Evolutionary conservation across 2,888 invertebrate species (phyloP).

Genomic region (Neocrepidodera transversa): DNA sequence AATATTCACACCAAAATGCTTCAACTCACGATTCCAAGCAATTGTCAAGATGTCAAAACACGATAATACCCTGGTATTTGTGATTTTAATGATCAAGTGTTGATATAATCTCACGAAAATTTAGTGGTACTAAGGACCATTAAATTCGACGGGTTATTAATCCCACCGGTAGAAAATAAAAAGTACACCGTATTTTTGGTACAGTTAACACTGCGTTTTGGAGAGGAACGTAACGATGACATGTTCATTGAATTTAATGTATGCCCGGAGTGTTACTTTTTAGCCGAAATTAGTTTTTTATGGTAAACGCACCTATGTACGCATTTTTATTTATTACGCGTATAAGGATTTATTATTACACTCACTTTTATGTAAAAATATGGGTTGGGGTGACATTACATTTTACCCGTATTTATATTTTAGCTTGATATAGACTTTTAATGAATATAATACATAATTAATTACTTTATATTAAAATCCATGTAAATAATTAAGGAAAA

Average conservation of each 20-base stretch:
- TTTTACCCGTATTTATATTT: too few species aligned
- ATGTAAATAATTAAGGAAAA: too few species aligned
- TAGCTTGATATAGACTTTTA: too few species aligned
- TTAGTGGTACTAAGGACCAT: conserved; percentile 29
- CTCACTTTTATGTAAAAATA: too few species aligned
- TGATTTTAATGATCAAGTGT: conserved; percentile 26
- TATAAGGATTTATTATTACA: too few species aligned
- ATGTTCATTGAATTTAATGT: conserved; percentile 8
- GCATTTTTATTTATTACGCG: too few species aligned
- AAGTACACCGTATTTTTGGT: conserved; percentile 21
- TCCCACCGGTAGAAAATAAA: conserved; percentile 14
- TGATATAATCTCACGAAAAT: conserved; percentile 22
- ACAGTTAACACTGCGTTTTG: conserved; percentile 23
- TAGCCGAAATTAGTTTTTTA: neutral
- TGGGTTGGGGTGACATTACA: too few species aligned
- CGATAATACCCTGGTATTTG: conserved; percentile 15
- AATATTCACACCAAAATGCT: neutral
- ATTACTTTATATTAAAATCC: too few species aligned
- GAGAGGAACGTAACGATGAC: conserved; percentile 25
- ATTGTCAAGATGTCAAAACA: conserved; percentile 21
- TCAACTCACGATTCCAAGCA: conserved; percentile 2
- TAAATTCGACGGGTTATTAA: conserved; percentile 28
- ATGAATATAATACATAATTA: too few species aligned
- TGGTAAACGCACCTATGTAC: too few species aligned
- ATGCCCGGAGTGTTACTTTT: conserved; percentile 1